These are phyloP conservation scores for Amitus sp. DNA, from an alignment of 2,888 invertebrate species.

Conservation along the genomic window DNA sequence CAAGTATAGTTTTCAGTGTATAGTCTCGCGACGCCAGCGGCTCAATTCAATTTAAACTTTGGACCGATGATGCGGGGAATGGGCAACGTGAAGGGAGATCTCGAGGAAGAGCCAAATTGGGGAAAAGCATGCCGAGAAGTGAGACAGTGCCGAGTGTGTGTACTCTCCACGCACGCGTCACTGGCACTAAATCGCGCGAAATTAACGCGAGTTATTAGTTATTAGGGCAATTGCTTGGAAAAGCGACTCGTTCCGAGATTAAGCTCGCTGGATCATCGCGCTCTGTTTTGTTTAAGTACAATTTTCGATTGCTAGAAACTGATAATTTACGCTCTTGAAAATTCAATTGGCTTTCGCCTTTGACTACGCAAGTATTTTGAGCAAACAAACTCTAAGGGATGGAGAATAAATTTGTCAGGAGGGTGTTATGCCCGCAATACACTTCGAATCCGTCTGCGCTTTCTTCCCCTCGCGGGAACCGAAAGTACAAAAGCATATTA, in stretches of 20 bases:
- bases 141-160: conserved; percentile 21
- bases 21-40: conserved; percentile 53
- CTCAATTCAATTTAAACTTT: conserved; percentile 66
- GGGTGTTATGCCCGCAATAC: conserved; percentile 6
- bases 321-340: background rate
- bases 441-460: conserved; percentile 6
- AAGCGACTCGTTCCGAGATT: conserved; percentile 50
- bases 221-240: conserved; percentile 65
- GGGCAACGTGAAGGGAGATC: conserved; percentile 19
- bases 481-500: conserved; percentile 53
- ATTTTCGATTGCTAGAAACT: too few species aligned
- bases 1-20: conserved; percentile 45
- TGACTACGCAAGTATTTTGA: background rate
- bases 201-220: conserved; percentile 66
- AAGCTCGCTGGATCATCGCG: conserved; percentile 15
- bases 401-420: conserved; percentile 1
- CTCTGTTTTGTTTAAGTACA: too few species aligned
- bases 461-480: conserved; percentile 8
- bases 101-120: conserved; percentile 22
- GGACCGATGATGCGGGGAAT: conserved; percentile 42
- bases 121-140: conserved; percentile 15
- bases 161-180: conserved; percentile 49
- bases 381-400: background rate
- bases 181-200: conserved; percentile 61
- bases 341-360: background rate